Base-by-base conservation (phyloP, 2,113 vertebrate genomes). In the Lipophrys pholis region DNA sequence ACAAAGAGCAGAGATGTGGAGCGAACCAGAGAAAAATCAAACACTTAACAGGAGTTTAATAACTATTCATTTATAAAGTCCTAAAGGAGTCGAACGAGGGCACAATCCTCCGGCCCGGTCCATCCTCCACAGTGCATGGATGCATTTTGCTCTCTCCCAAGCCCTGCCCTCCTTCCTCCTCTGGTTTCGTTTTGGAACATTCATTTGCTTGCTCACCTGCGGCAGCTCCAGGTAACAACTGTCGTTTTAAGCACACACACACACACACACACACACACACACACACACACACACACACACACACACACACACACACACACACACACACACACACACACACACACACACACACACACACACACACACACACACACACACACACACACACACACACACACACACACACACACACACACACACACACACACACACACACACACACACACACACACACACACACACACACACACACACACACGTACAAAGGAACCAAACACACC, bases 41-140 rank as follows among this genome's bases (percentile, higher is more conserved):
- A 95, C 76, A 93, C 92, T 67, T 63, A 95, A 95, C 94, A 94
- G 93, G 94, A 95, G 94, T 94, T 80, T 60, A 73, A 93, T 93
- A 95, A 95, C 87, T 94, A 95, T 90, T 94, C 94, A 94, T 95
- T 96, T 96, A 98, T 91, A 95, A 88, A 95, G 94, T 94, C 93
- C 94, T 93, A 89, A 71, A 92, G 94, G 90, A 94, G 83, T 91
- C 90, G 94, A 93, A 92, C 87, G 77, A 87, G 93, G 94, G 91
- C 83, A 84, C 92, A 36, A 41, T 39, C 86, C 73, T 85, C 79
- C 50, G 38, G 63, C 79, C 84, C 73, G 48, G 69, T 77, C 76
- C 87, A 59, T 76, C 75, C 93, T 93, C 95, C 94, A 93, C 92
- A 95, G 94, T 88, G 95, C 94, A 95, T 93, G 93, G 91, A 94